Conservation (phyloP, 37 sponge, comb jelly and placozoan genomes). For the Spongilla lacustris region DNA sequence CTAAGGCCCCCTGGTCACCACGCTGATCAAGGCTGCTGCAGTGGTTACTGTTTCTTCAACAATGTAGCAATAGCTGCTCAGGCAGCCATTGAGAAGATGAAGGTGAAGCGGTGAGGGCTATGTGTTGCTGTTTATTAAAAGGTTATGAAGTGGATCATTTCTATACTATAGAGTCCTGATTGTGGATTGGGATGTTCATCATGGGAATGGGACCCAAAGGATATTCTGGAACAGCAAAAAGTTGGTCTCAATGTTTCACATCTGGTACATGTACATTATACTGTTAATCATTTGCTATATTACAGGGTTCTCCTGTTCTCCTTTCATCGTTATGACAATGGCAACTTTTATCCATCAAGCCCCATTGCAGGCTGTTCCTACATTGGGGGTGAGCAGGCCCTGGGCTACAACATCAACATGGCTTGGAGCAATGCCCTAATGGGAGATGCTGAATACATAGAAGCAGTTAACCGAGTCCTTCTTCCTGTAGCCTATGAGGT, state of each 20-base stretch:
- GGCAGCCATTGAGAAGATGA: constrained; percentile 66
- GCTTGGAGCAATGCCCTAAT: constrained; percentile 84
- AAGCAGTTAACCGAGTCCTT: constrained; percentile 80
- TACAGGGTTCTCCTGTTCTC: constrained; percentile 80
- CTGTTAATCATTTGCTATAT: too few species aligned
- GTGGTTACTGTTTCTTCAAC: constrained; percentile 94
- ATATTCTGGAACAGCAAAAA: constrained; percentile 85
- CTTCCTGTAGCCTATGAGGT: constrained; percentile 61
- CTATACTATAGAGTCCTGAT: constrained; percentile 71
- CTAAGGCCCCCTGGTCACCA: constrained; percentile 97
- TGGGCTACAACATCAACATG: constrained; percentile 91
- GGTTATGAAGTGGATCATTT: background rate
- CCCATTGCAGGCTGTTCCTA: constrained; percentile 45
- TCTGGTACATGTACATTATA: background rate
- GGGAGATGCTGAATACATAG: constrained; percentile 91
- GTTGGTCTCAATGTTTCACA: constrained; percentile 11
- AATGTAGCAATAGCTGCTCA: constrained; percentile 93
- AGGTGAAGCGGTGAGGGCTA: constrained; percentile 62
- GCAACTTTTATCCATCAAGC: constrained; percentile 76
- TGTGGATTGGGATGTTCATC: constrained; percentile 99
- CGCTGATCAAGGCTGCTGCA: constrained; percentile 59
- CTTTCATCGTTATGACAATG: constrained; percentile 89
- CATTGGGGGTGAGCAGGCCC: constrained; percentile 68
- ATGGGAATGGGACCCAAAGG: constrained; percentile 93
- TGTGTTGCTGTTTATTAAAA: background rate